These are phyloP conservation scores for Epinephelus moara DNA, from an alignment of 2,113 vertebrate species.

Conservation along the genomic window DNA sequence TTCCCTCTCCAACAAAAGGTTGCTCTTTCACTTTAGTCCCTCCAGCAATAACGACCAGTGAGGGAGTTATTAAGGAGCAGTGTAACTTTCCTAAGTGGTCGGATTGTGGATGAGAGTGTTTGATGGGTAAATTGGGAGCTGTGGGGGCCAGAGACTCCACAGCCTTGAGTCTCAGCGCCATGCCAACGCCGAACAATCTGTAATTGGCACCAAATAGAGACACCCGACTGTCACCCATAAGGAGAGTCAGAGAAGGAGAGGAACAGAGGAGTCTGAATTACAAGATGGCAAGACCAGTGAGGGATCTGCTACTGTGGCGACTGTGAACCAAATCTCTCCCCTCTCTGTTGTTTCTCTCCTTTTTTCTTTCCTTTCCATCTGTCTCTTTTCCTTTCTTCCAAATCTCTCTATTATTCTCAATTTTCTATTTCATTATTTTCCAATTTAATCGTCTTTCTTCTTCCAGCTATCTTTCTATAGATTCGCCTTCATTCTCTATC, in stretches of 20 bases:
- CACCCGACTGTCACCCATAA: constrained; percentile 69
- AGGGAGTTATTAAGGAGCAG: constrained; percentile 52
- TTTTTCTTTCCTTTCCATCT: constrained; percentile 28
- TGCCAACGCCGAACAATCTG: constrained; percentile 70
- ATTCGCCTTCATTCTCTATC: neutral
- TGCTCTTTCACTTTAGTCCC: constrained; percentile 16
- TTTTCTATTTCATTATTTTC: constrained; percentile 4
- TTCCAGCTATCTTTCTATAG: neutral
- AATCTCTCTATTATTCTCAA: neutral
- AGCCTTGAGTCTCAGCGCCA: constrained; percentile 72
- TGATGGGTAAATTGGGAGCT: constrained; percentile 76
- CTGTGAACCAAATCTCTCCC: constrained; percentile 39
- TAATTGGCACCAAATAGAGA: constrained; percentile 78
- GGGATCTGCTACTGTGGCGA: constrained; percentile 37
- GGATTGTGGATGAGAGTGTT: constrained; percentile 61
- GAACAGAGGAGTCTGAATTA: constrained; percentile 55
- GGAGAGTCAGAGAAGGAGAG: constrained; percentile 58
- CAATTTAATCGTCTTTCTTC: neutral
- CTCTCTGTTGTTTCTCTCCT: constrained; percentile 8
- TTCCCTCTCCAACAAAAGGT: constrained; percentile 37
- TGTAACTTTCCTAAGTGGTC: constrained; percentile 62
- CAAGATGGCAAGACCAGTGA: constrained; percentile 60
- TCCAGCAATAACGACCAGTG: constrained; percentile 38
- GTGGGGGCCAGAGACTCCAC: constrained; percentile 59
- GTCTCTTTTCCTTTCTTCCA: constrained; percentile 12